Evolutionary conservation across 2,888 invertebrate genomes (phyloP), one percentile per base, ranked within the genome.

Genomic region (Pemphredon lugubris): DNA sequence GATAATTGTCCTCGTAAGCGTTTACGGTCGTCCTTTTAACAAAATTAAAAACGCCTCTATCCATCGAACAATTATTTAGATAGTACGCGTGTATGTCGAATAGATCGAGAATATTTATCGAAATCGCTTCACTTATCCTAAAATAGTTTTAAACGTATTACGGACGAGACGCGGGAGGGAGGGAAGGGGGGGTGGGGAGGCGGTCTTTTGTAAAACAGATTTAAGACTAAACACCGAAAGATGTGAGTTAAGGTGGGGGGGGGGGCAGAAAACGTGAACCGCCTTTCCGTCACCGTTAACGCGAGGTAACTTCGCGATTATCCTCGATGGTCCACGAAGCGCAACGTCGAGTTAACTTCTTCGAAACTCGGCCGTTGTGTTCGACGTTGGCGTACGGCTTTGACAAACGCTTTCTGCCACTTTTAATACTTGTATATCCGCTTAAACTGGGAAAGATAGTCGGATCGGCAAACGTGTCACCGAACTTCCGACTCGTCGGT

Each of bases 391-490:
- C 9, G 58, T 45, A 54, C 47, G 53, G 26, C 57, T 30, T 30
- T 11, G 30, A 16, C 30, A 54, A 63, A 73, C 68, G 73, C 54
- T 73, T 63, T 68, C 63, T 21, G 21, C 18, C n/a, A 37, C 16
- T 55, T 55, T 44, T 55, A 57, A 23, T n/a, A 42, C 23, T 26
- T 5, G 37, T 44, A 9, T 70, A 50, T 54, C 34, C 55, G 58
- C 57, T 73, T 57, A 39, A 34, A 51, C 45, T 34, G 55, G 66
- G 47, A 47, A 66, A 20, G 40, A 53, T n/a, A 59, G n/a, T 65
- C 54, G 65, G 65, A 53, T n/a, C 48, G 26, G 58, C 18, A 39
- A 67, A 55, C 67, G 59, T 73, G 73, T 73, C 63, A 73, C 60
- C 57, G 71, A 73, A 66, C 59, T 44, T 68, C 57, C 14, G 51